phyloP scores from a whole-genome alignment of 2,888 invertebrate genomes.

The Pyrrhia umbra region DNA sequence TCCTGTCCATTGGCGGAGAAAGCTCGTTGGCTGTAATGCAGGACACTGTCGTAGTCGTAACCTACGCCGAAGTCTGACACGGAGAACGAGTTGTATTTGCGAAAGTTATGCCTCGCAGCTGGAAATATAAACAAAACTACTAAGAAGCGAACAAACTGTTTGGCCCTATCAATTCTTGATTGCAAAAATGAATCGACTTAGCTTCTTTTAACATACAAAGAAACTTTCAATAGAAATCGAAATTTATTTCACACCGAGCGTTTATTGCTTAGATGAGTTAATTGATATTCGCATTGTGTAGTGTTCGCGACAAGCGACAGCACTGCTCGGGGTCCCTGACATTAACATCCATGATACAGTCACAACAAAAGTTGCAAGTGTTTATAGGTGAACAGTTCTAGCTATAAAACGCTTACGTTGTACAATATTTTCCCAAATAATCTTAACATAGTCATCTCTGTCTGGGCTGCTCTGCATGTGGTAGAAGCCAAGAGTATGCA shows the following conservation, averaged over 20 bases:
- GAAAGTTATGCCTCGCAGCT: constrained; percentile 89
- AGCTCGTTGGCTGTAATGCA: constrained; percentile 93
- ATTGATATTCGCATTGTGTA: constrained; percentile 72
- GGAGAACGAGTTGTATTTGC: constrained; percentile 91
- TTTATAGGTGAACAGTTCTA: constrained; percentile 2
- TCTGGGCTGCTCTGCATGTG: constrained; percentile 95
- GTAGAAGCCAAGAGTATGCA: constrained; percentile 95
- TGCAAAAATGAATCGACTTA: constrained; percentile 39
- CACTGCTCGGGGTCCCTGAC: constrained; percentile 27
- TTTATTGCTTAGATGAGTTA: constrained; percentile 59
- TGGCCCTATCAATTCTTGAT: constrained; percentile 33
- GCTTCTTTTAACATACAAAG: constrained; percentile 51
- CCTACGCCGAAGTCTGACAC: constrained; percentile 92
- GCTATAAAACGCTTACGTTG: constrained; percentile 81
- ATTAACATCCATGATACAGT: background rate
- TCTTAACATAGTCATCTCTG: constrained; percentile 93
- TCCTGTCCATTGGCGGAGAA: constrained; percentile 92
- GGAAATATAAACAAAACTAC: constrained; percentile 64
- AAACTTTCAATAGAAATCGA: constrained; percentile 61
- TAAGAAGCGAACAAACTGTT: constrained; percentile 43
- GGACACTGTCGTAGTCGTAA: constrained; percentile 94
- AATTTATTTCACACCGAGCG: constrained; percentile 51
- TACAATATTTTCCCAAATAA: constrained; percentile 93
- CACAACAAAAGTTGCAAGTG: constrained; percentile 26
- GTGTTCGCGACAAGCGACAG: constrained; percentile 41